Evolutionary conservation across 2,797 vertebrate genomes (phyloP).

Genomic region (Sus cebifrons): DNA sequence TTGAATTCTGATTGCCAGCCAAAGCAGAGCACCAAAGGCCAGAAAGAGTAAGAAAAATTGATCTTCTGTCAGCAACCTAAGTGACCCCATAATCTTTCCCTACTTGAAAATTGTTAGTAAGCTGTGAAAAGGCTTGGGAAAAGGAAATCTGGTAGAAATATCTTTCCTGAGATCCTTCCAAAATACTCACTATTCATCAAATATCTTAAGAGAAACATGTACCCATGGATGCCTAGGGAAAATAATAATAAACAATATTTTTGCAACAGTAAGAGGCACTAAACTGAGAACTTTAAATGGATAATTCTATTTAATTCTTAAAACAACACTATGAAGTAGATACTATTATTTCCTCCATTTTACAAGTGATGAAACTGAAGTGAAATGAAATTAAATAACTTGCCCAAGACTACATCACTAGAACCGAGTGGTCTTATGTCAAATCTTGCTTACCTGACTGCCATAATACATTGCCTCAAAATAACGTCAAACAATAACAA

Average conservation of each 20-base stretch:
- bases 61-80: constrained; percentile 62
- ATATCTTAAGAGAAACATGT: neutral
- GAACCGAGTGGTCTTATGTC: neutral
- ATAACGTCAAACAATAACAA: neutral
- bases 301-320: neutral
- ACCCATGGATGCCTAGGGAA: neutral
- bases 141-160: constrained; percentile 51
- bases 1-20: neutral
- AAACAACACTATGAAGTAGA: neutral
- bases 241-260: neutral
- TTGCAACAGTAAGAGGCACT: neutral
- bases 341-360: neutral
- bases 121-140: neutral
- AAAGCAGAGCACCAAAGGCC: constrained; percentile 72
- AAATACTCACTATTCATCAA: neutral
- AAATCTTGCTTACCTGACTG: neutral
- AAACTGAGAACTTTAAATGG: neutral
- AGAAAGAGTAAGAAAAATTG: constrained; percentile 56
- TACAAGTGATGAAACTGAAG: neutral
- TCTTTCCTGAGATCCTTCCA: constrained; percentile 2
- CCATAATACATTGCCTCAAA: neutral
- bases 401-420: neutral
- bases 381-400: neutral
- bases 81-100: constrained; percentile 25
- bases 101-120: constrained; percentile 69